Base-by-base conservation (phyloP, 2,113 vertebrate genomes). In the Hyaena hyaena region DNA sequence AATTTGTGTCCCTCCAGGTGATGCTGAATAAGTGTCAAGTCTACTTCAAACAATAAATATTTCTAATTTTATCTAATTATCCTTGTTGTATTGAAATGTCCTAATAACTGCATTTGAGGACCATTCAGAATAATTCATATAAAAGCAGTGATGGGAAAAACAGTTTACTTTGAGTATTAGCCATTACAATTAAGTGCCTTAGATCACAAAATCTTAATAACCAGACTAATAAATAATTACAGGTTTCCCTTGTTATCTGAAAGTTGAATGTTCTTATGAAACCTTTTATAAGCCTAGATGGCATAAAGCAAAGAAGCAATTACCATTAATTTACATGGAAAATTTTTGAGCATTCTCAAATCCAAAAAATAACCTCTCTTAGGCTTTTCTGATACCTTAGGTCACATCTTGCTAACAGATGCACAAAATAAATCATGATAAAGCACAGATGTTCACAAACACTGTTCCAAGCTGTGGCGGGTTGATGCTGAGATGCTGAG, bases 221-320 rank as follows among this genome's bases (percentile, higher is more conserved):
- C 4, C 11, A 71, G 76, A 73, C 73, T 97, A 82, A 81, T 96
- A 98, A 96, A 97, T 90, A 97, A 95, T 97, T 68, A 65, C 31
- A 79, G 17, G 17, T n/a, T 79, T 79, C 31, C 48, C 76, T 14
- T 77, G 73, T 48, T 48, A 77, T 79, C 76, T 53, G 48, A 53
- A 53, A 53, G 17, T 53, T 21, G 31, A 53, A 9, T 7, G 31
- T 19, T 19, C 68, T n/a, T 71, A 17, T 71, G 68, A 71, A 79
- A 79, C 17, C 76, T 79, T 53, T 53, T 53, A 53, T 79, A n/a
- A 53, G 76, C 10, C 48, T 53, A 48, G 50, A n/a, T 79, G 76
- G 76, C 48, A 79, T 79, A 53, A 79, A 79, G 76, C 15, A 4
- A 53, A 79, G 76, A n/a, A 53, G 2, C 45, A 79, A 79, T 79